Base-by-base conservation (phyloP, 2,888 invertebrate genomes). In the Zootermopsis nevadensis region DNA sequence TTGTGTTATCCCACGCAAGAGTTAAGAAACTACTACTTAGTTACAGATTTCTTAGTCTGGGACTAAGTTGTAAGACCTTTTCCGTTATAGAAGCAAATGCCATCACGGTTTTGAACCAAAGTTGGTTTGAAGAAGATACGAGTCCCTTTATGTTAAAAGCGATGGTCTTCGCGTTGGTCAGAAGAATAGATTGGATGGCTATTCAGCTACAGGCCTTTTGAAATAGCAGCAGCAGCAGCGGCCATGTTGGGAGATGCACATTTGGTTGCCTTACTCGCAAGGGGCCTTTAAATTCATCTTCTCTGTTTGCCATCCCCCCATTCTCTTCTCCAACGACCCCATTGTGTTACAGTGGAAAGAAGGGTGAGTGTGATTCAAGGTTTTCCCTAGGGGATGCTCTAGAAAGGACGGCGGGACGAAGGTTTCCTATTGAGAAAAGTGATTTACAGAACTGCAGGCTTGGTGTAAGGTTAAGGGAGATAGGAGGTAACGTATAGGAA, bases 361-460 rank as follows among this genome's bases (percentile, higher is more conserved):
- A 79, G 33, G 66, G 60, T 27, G 79, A 35, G 66, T 35, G 60
- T 60, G 79, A 79, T 79, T 79, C 79, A 60, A 38, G 74, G 74
- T 74, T 74, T 33, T 31, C 79, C 79, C 79, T 79, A 4, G 79
- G 79, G 79, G 66, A 79, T 79, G 79, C 33, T 79, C 79, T 79
- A 66, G 79, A 55, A 79, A 79, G 79, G 66, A 60, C 19, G 77
- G 77, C n/a, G 27, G 60, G 1, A 60, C n/a, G 76, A 76, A 27
- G 38, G 48, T 31, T 79, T 66, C 38, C 81, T 84, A 84, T 84
- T 81, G 84, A 84, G 82, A 76, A 79, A 83, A 83, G 82, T 84
- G 83, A 84, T 83, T 84, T 85, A 85, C 80, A 48, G 38, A 82
- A 31, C 69, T 35, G 27, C n/a, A 76, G 82, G n/a, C 30, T 15